These are phyloP conservation scores for Troides helena DNA, from an alignment of 2,888 invertebrate species.

Conservation along the genomic window DNA sequence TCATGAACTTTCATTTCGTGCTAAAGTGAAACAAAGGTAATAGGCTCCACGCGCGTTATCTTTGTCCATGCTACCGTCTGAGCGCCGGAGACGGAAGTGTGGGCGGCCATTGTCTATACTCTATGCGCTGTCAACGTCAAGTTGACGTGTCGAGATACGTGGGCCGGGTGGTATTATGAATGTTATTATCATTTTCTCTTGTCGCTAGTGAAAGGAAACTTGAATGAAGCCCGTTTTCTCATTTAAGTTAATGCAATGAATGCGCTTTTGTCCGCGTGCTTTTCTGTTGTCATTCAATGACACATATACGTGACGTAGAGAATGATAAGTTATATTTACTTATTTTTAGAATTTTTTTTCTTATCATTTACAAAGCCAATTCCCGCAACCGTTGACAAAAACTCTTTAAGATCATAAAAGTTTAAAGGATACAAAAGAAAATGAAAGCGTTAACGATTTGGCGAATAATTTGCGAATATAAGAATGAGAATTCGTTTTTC, in stretches of 20 bases:
- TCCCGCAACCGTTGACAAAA: background rate
- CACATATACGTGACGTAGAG: background rate
- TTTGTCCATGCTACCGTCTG: constrained; percentile 15
- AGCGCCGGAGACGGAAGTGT: constrained; percentile 34
- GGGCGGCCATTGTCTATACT: constrained; percentile 38
- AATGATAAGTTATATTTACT: background rate
- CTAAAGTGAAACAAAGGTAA: constrained; percentile 11
- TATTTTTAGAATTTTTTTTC: background rate
- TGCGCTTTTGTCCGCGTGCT: constrained; percentile 4
- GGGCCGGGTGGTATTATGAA: constrained; percentile 29
- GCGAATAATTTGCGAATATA: no score
- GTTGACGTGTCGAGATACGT: constrained; percentile 29
- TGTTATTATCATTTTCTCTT: constrained; percentile 31
- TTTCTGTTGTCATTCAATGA: constrained; percentile 10
- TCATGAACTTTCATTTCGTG: constrained; percentile 6
- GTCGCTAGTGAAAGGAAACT: constrained; percentile 29
- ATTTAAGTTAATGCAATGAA: constrained; percentile 11
- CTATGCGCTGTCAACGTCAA: constrained; percentile 33
- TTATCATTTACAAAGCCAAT: background rate
- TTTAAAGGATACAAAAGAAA: background rate
- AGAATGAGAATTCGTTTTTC: no score
- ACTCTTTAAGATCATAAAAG: background rate
- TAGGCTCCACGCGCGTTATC: constrained; percentile 35
- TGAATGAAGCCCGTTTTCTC: constrained; percentile 15
- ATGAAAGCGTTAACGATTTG: no score